These are phyloP conservation scores for Ganaspis sp. DNA, from an alignment of 1,140 invertebrate species.

Conservation along the genomic window DNA sequence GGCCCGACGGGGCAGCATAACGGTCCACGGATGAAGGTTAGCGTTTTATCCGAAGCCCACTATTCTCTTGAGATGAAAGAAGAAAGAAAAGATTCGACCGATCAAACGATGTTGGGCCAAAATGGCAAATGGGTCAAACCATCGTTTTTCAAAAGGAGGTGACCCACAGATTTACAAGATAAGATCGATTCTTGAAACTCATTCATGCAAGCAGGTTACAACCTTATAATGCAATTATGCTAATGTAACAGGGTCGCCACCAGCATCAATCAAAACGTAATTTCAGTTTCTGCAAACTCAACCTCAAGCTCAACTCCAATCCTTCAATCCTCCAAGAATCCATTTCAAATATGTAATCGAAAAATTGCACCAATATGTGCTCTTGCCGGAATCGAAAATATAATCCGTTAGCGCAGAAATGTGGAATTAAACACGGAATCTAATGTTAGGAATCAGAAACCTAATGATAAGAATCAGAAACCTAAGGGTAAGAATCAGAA, in stretches of 20 bases:
- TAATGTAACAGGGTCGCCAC: conserved; percentile 9
- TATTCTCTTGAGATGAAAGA: conserved; percentile 47
- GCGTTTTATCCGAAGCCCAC: conserved; percentile 59
- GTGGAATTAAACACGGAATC: too few species aligned
- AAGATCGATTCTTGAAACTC: conserved; percentile 19
- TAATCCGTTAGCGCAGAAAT: too few species aligned
- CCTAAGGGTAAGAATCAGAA: too few species aligned
- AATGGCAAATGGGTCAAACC: conserved; percentile 25
- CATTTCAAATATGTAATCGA: too few species aligned
- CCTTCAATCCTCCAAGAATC: too few species aligned
- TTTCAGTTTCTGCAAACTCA: background rate
- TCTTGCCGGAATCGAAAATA: too few species aligned
- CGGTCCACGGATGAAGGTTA: conserved; percentile 71
- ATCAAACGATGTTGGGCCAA: conserved; percentile 25
- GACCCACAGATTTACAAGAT: conserved; percentile 20
- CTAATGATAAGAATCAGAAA: too few species aligned
- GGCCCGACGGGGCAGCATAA: conserved; percentile 68
- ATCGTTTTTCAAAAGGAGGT: conserved; percentile 24
- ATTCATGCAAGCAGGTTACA: conserved; percentile 17
- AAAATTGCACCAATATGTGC: too few species aligned
- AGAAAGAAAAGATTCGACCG: conserved; percentile 36
- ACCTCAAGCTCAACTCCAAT: too few species aligned
- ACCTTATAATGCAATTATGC: conserved; percentile 18
- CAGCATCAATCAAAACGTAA: background rate
- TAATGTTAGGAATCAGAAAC: too few species aligned